Conservation (phyloP, 2,113 vertebrate genomes). For the Percina caprodes region DNA sequence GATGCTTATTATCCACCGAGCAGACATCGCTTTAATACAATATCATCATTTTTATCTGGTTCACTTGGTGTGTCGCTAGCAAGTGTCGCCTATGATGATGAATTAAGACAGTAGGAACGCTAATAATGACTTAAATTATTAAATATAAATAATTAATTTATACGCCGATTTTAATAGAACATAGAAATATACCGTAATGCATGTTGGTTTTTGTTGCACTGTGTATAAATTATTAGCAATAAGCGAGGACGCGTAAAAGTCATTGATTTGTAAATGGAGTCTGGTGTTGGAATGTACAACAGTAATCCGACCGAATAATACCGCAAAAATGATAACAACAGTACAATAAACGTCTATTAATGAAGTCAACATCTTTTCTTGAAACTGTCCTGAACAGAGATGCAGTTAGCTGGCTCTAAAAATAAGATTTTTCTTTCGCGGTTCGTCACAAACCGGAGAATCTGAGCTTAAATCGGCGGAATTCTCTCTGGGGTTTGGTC, state of each 20-base stretch:
- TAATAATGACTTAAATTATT: neutral
- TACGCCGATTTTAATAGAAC: neutral
- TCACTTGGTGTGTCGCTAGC: neutral
- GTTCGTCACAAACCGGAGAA: rapidly evolving
- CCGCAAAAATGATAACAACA: rapidly evolving
- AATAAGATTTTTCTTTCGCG: neutral
- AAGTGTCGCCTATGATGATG: neutral
- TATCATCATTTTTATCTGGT: neutral
- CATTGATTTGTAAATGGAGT: neutral
- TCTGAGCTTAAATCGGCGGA: neutral
- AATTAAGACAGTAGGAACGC: neutral
- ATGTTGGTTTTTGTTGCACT: rapidly evolving
- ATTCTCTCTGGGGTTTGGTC: neutral
- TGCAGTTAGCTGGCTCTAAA: rapidly evolving
- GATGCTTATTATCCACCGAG: rapidly evolving
- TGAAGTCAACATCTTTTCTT: too few relatives aligned
- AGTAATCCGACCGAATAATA: neutral
- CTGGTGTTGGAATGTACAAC: neutral
- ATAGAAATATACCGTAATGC: rapidly evolving
- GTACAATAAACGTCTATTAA: neutral
- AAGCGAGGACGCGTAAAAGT: neutral
- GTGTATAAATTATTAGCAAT: too few relatives aligned
- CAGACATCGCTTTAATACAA: neutral
- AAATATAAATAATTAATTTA: neutral
- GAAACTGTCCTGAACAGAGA: too few relatives aligned